Evolutionary conservation across 1,140 invertebrate species (phyloP), one percentile per base, ranked within the genome.

Genomic region (Heliconius hewitsoni): DNA sequence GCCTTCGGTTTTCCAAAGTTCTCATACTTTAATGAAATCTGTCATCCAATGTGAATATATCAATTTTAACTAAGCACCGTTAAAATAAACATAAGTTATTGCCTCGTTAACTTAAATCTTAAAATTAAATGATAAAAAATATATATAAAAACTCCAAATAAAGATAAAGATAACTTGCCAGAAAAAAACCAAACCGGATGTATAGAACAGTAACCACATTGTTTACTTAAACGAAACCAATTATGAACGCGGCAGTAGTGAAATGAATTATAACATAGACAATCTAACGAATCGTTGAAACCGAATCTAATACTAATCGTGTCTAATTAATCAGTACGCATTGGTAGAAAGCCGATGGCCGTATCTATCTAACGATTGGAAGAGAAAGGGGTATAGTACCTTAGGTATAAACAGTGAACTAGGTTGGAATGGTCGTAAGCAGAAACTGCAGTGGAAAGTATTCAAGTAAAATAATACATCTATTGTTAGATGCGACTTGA

Each of bases 271-370:
- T 66, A 27, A 66, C 60, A 66, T 66, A 66, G 60, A 52, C 60
- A 66, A 66, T 30, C 60, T 30, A 30, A 66, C 60, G 60, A 66
- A 66, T 66, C 60, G 23, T 66, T 30, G 76, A 77, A 86, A 82
- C 85, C 84, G 83, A 80, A 83, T 86, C 83, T 82, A 81, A 87
- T 88, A 85, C 81, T 87, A 91, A 94, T 94, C 92, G 91, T 88
- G 87, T 87, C 87, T 92, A 93, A 94, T 94, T 94, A 94, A 94
- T 94, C 91, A 90, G 87, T 90, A 90, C 89, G 89, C 89, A 93
- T 91, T 91, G 82, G 82, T 92, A 94, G 92, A 94, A 94, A 94
- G 92, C 90, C 78, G 84, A 89, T 90, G 87, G 87, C 82, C 83
- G 84, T 85, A 90, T 91, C 86, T 87, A 86, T 85, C 81, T 86